Evolutionary conservation across 2,888 invertebrate species (phyloP), one percentile per base, ranked within the genome.

Genomic region (Catotricha subobsoleta): DNA sequence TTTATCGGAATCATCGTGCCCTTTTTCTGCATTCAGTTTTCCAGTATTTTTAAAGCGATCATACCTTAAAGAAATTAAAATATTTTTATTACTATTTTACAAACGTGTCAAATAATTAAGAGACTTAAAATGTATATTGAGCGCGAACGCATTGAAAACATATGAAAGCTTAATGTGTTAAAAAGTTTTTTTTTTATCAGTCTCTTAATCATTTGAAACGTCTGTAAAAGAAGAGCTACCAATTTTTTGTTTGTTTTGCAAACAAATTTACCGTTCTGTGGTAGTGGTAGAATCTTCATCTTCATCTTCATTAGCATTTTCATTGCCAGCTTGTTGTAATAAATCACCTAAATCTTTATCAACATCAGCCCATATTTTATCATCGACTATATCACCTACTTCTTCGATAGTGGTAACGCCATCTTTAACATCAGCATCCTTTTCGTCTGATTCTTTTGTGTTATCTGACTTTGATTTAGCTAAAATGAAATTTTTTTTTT

Each of bases 271-370:
- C 73, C 73, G 69, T 56, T 67, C 70, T 44, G 60, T 61, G 43
- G 63, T 63, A 46, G 60, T 48, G 4, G 59, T 62, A 2, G 70
- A 69, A 51, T 72, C 73, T 50, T 76, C 76, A 48, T 74, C 77
- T 47, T 77, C 79, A 48, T 76, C 80, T 48, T 78, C 80, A 48
- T 74, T 75, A 47, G 73, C 75, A 33, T 74, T 75, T 3, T 75
- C 71, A 1, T 66, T 65, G 47, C 74, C 76, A 21, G 72, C 75
- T 55, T 76, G 77, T 12, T 78, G 71, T 27, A 83, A 62, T 41
- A 83, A 65, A 52, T 81, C 81, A 5, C 81, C 80, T 45, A 83
- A 67, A 57, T 81, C 81, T 54, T 82, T 82, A 55, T 82, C 81
- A 23, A 82, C 80, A 57, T 81, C 81, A 20, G 78, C 80, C 82